Percentiles rank a stretch among this genome's conserved stretches.
phyloP scores from a whole-genome alignment of 2,888 invertebrate genomes.

The Drosophila testacea region DNA sequence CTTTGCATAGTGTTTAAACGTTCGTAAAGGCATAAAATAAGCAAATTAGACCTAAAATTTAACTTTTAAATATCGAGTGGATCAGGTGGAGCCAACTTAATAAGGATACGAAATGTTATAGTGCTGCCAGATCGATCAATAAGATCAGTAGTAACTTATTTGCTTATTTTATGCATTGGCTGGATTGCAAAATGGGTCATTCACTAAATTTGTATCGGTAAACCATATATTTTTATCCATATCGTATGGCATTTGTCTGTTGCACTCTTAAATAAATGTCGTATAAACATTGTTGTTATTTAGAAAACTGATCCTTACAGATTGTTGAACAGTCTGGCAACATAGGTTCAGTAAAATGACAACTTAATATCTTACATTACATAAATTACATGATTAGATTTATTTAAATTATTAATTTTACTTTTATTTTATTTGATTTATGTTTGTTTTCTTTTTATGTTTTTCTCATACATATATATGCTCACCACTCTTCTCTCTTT shows the following conservation, averaged over 20 bases:
- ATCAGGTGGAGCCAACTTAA: constrained; percentile 16
- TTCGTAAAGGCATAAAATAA: not conserved
- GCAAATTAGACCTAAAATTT: not conserved
- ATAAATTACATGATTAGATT: constrained; percentile 5
- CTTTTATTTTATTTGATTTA: constrained; percentile 26
- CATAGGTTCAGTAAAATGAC: not conserved
- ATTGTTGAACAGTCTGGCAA: not conserved
- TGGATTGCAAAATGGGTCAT: not conserved
- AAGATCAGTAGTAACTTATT: not conserved
- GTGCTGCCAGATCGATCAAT: not conserved
- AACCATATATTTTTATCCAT: constrained; percentile 7
- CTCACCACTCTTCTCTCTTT: constrained; percentile 49
- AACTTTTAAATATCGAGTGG: not conserved
- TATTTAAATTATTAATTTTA: constrained; percentile 23
- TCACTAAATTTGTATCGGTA: constrained; percentile 8
- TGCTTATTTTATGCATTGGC: constrained; percentile 10
- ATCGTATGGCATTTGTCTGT: constrained; percentile 28
- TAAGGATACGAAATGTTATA: not conserved
- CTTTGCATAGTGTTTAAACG: too few species aligned
- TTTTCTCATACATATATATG: constrained; percentile 44
- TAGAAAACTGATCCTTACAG: not conserved
- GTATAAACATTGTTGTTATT: constrained; percentile 25
- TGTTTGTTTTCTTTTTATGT: constrained; percentile 24
- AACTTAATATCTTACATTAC: constrained; percentile 1
- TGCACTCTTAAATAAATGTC: constrained; percentile 48